A percentile compares a stretch with the other conserved stretches of the same genome.
Conservation (phyloP, 1,140 invertebrate species). For the Dendroctonus ponderosae region DNA sequence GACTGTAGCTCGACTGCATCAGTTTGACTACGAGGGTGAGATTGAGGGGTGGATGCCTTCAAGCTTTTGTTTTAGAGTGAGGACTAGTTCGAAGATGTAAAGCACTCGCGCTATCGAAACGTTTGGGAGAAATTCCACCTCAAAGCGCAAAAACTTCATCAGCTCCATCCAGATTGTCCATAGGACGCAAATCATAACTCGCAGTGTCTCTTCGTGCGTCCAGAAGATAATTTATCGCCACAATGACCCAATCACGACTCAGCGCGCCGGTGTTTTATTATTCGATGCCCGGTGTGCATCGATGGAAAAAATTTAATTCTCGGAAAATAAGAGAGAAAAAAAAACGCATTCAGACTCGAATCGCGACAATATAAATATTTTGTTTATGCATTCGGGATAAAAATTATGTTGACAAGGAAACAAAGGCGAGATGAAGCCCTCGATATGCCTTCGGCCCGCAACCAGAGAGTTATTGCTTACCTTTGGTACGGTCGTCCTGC, state of each 20-base stretch:
- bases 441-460: constrained; percentile 48
- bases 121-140: no score
- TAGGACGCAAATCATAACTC: constrained; percentile 1
- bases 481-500: constrained; percentile 35
- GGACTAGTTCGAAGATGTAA: no score
- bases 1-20: no score
- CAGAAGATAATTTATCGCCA: constrained; percentile 48
- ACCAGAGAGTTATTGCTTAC: constrained; percentile 50
- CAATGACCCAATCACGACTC: constrained; percentile 52
- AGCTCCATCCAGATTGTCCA: no score
- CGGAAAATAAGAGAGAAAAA: constrained; percentile 42
- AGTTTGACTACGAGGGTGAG: no score
- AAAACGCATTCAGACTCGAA: constrained; percentile 45
- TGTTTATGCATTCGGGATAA: constrained; percentile 52
- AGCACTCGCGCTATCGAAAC: no score
- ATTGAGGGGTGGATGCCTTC: no score
- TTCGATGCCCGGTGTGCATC: constrained; percentile 17
- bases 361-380: constrained; percentile 53
- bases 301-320: constrained; percentile 48
- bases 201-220: constrained; percentile 16
- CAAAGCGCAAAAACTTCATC: no score
- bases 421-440: constrained; percentile 52
- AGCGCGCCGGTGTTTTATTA: constrained; percentile 37
- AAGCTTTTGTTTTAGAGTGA: no score
- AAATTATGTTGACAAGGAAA: constrained; percentile 53